These are phyloP conservation scores for Nycticebus coucang DNA, from an alignment of 2,113 vertebrate species.

Conservation along the genomic window DNA sequence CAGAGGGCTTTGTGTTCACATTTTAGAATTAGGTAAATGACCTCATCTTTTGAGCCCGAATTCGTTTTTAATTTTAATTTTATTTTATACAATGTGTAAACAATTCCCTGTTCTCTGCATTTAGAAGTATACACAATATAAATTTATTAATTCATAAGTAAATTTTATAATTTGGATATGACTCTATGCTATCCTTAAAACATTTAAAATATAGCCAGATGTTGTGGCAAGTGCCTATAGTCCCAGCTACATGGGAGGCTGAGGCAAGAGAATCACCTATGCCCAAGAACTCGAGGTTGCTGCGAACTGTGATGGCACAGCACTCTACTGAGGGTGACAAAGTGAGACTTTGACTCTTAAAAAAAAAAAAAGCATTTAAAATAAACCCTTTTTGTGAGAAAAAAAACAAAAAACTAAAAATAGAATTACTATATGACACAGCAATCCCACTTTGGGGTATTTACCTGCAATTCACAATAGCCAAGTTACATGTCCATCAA, in stretches of 20 bases:
- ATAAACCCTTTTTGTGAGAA: too few species aligned
- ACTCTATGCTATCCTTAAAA: conserved; percentile 94
- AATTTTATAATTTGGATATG: conserved; percentile 96
- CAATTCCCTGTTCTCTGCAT: conserved; percentile 93
- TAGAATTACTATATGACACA: background rate
- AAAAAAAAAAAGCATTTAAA: too few species aligned
- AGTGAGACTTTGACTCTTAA: too few species aligned
- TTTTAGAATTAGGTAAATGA: conserved; percentile 88
- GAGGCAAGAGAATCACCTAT: too few species aligned
- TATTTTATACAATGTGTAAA: conserved; percentile 92
- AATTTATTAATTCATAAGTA: conserved; percentile 95
- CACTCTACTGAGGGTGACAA: too few species aligned
- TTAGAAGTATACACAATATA: conserved; percentile 93
- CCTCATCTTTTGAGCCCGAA: conserved; percentile 88
- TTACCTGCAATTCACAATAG: background rate
- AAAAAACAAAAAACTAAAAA: background rate
- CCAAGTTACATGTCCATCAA: background rate
- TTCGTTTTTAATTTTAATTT: conserved; percentile 87
- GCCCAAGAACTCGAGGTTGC: too few species aligned
- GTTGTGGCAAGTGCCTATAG: too few species aligned
- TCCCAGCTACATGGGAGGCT: too few species aligned
- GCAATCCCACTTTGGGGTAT: background rate
- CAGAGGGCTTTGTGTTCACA: conserved; percentile 90
- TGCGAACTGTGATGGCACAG: too few species aligned
- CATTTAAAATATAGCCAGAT: conserved; percentile 88